A percentile compares a stretch with the other conserved stretches of the same genome.
Conservation (phyloP, 2,113 vertebrate genomes). For the Pelecanoides urinatrix region DNA sequence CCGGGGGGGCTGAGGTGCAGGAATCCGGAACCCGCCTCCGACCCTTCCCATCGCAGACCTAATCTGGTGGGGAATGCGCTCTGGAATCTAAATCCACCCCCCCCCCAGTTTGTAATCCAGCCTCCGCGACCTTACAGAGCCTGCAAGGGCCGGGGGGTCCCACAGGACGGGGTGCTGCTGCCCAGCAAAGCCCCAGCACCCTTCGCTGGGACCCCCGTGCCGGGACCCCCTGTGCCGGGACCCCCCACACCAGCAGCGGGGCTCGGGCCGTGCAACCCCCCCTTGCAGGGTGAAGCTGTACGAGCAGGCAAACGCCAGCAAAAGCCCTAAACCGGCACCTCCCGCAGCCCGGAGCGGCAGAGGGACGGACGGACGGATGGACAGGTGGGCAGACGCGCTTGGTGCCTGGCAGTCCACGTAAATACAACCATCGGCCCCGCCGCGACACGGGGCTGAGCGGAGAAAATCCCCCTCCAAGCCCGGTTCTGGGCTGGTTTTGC, state of each 20-base stretch:
- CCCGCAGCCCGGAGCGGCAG: neutral
- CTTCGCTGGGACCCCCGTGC: neutral
- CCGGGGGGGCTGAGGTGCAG: neutral
- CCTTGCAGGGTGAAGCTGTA: no score
- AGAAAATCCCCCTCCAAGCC: neutral
- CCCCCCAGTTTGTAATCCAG: neutral
- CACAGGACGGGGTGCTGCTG: neutral
- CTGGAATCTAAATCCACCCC: neutral
- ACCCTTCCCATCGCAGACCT: neutral
- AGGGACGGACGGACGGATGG: fast-evolving
- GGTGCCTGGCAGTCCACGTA: neutral
- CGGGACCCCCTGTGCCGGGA: neutral
- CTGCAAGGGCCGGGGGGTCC: neutral
- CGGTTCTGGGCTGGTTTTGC: neutral
- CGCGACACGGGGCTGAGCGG: fast-evolving
- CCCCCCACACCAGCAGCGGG: neutral
- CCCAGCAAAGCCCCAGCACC: neutral
- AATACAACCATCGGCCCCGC: neutral
- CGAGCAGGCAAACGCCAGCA: fast-evolving
- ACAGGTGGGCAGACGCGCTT: neutral
- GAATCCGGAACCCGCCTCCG: neutral
- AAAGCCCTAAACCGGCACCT: neutral
- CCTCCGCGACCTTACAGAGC: fast-evolving
- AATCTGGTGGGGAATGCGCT: neutral
- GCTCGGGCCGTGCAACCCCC: no score